Conservation (phyloP, 2,888 invertebrate species). For the Marronus borbonicus region DNA sequence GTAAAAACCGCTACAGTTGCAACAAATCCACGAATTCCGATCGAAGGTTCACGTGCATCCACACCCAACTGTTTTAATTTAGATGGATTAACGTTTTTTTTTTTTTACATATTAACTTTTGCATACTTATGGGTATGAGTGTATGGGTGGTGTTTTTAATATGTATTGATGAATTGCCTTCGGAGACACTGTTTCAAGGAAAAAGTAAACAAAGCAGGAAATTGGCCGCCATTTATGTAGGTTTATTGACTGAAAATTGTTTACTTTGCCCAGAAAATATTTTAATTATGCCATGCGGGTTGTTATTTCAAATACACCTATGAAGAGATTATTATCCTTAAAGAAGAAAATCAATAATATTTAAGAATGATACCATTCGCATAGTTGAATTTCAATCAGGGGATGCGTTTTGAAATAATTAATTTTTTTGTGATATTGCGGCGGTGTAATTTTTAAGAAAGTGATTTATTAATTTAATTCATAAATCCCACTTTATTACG, state of each 20-base stretch:
- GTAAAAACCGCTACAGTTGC: background rate
- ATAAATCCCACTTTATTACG: background rate
- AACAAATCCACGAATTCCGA: background rate
- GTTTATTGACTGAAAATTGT: slow-evolving; percentile 18
- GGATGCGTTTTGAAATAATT: background rate
- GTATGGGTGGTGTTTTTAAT: background rate
- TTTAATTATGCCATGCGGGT: background rate
- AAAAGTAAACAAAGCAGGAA: slow-evolving; percentile 1
- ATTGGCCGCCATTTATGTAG: slow-evolving; percentile 16
- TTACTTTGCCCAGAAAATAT: background rate
- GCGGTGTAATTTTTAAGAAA: background rate
- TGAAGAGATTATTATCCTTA: background rate
- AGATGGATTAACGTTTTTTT: background rate
- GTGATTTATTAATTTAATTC: slow-evolving; percentile 1
- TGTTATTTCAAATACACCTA: background rate
- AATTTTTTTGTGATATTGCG: background rate
- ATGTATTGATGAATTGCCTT: background rate
- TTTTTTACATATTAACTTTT: slow-evolving; percentile 11
- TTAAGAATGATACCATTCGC: background rate
- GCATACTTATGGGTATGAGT: slow-evolving; percentile 8
- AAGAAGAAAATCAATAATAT: background rate
- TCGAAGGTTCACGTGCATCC: background rate
- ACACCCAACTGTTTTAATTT: slow-evolving; percentile 8
- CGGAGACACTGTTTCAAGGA: background rate
- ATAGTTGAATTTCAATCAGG: background rate